Evolutionary conservation across 2,888 invertebrate genomes (phyloP), one percentile per base, ranked within the genome.

Genomic region (Eilema sororculum): DNA sequence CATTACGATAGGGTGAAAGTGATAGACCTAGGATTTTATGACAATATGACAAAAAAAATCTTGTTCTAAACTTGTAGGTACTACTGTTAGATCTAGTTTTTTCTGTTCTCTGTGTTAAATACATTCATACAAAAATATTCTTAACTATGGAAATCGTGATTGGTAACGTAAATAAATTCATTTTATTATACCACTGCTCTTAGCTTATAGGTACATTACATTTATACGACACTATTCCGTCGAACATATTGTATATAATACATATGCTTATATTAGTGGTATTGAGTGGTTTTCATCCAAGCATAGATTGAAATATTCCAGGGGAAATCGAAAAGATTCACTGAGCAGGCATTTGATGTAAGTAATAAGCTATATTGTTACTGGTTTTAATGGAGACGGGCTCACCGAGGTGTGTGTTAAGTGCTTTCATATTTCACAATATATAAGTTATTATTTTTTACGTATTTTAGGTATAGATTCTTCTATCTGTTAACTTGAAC

Each of bases 251-350:
- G 12, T 46, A 20, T 41, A 41, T 16, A 4, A 4, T n/a, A n/a
- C n/a, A n/a, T n/a, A n/a, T 52, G n/a, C n/a, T n/a, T n/a, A n/a
- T 52, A 52, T 52, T n/a, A 52, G n/a, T 52, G 52, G 52, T n/a
- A n/a, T 24, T 58, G 37, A 62, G 61, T 62, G 65, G 24, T 65
- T 65, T 57, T 33, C 57, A 65, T 28, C 20, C 24, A 58, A 65
- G 69, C 59, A 59, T 69, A 65, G 69, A 67, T 64, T 67, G 30
- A 46, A 12, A 52, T 65, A 22, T n/a, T 20, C 24, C 37, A 58
- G 57, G 57, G 33, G n/a, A 66, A 66, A 59, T 66, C 66, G 41
- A 59, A 59, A 41, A 66, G 59, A 28, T 66, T 66, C 59, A 67
- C 59, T 67, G 66, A 67, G n/a, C 46, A 59, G 25, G 46, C 46